Percentiles rank a stretch among this genome's conserved stretches.
Evolutionary conservation across 2,888 invertebrate genomes (phyloP).

Genomic region (Arrhopalites spinosus): DNA sequence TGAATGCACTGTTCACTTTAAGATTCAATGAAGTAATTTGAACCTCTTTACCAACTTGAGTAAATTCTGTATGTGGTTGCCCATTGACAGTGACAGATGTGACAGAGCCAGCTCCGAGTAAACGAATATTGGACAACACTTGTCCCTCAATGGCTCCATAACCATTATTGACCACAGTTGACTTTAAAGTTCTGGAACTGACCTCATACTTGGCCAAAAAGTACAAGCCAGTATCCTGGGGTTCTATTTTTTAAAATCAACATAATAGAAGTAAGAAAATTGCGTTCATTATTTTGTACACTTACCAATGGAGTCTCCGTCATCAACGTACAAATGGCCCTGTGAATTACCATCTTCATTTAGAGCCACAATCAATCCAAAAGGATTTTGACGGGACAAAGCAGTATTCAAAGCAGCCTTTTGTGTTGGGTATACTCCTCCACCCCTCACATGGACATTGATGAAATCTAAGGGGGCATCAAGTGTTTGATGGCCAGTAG

Average conservation of each 20-base stretch:
- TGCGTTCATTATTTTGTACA: not conserved
- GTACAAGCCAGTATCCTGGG: conserved; percentile 41
- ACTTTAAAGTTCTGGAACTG: conserved; percentile 31
- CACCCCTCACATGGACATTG: conserved; percentile 57
- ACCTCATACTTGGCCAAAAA: conserved; percentile 42
- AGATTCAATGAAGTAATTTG: conserved; percentile 43
- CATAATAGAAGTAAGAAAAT: not conserved
- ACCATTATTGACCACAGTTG: conserved; percentile 36
- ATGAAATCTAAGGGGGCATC: conserved; percentile 55
- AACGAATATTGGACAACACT: conserved; percentile 39
- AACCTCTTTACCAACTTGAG: conserved; percentile 47
- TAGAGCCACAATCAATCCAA: conserved; percentile 57
- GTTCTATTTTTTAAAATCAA: conserved; percentile 36
- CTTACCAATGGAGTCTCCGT: conserved; percentile 56
- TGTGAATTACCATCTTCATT: conserved; percentile 50
- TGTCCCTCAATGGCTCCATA: conserved; percentile 41
- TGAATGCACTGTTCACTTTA: conserved; percentile 24
- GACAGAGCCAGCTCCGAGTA: conserved; percentile 55
- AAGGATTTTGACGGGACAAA: conserved; percentile 55
- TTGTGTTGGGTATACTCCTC: conserved; percentile 57
- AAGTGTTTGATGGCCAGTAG: conserved; percentile 43
- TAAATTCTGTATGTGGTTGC: conserved; percentile 46
- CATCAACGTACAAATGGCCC: conserved; percentile 57
- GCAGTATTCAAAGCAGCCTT: conserved; percentile 55
- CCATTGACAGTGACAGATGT: conserved; percentile 58